Evolutionary conservation across 2,888 invertebrate species (phyloP).

Genomic region (Dasypolia templi): DNA sequence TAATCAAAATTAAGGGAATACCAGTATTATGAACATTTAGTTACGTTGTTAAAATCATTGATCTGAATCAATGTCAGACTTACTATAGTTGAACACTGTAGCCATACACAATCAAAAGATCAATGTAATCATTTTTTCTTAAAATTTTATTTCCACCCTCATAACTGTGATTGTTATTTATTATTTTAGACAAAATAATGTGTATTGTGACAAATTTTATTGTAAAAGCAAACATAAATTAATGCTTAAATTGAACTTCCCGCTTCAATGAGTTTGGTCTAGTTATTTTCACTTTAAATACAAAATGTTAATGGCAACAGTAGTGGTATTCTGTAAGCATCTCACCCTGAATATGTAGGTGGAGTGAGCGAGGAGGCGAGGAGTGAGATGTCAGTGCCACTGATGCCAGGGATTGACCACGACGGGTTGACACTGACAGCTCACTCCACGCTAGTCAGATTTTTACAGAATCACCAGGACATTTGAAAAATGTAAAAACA

Average conservation of each 20-base stretch:
- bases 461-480: too few species aligned
- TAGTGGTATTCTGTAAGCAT: conserved; percentile 1
- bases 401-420: too few species aligned
- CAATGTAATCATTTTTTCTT: background rate
- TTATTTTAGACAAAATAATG: background rate
- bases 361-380: too few species aligned
- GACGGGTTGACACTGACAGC: too few species aligned
- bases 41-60: background rate
- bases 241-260: conserved; percentile 44
- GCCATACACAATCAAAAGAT: too few species aligned
- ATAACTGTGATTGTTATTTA: background rate
- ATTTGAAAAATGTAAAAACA: too few species aligned
- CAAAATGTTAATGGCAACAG: background rate
- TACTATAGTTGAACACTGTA: background rate
- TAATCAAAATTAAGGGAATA: background rate
- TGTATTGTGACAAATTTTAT: background rate
- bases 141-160: background rate
- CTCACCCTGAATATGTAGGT: too few species aligned
- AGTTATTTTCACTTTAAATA: conserved; percentile 1
- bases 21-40: background rate
- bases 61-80: background rate
- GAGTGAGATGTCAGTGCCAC: too few species aligned
- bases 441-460: too few species aligned
- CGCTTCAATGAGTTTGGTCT: conserved; percentile 19
- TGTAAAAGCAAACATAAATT: conserved; percentile 8